Evolutionary conservation across 1,140 invertebrate species (phyloP).

Genomic region (Papilio xuthus): DNA sequence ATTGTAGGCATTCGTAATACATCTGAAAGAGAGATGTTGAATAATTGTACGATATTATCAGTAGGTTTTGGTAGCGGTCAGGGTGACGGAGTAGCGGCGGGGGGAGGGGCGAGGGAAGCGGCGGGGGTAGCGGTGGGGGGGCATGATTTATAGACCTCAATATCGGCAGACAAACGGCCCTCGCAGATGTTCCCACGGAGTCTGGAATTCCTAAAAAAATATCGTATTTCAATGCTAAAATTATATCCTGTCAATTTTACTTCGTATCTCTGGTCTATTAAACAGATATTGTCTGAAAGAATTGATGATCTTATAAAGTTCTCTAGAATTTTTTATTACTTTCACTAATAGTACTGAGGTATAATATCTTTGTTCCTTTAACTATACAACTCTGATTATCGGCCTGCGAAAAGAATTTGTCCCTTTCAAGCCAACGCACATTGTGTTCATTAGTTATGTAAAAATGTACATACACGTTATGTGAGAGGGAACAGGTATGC

Average conservation of each 20-base stretch:
- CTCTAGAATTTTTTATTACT: neutral
- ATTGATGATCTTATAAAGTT: neutral
- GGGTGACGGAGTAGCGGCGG: too few relatives aligned
- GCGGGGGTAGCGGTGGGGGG: neutral
- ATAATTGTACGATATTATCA: neutral
- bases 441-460: neutral
- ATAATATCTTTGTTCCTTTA: too few relatives aligned
- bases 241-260: conserved; percentile 2
- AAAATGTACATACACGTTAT: neutral
- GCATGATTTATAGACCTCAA: conserved; percentile 17
- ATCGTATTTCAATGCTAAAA: conserved; percentile 15
- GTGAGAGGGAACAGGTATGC: neutral
- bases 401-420: too few relatives aligned
- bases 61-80: neutral
- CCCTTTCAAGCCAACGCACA: neutral
- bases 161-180: conserved; percentile 10
- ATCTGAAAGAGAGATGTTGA: neutral
- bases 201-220: conserved; percentile 16
- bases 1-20: too few relatives aligned
- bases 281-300: neutral
- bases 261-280: neutral
- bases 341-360: too few relatives aligned
- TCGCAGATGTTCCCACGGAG: neutral
- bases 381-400: too few relatives aligned
- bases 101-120: too few relatives aligned